Conservation (phyloP, 1,140 invertebrate genomes). For the Theocolax elegans region DNA sequence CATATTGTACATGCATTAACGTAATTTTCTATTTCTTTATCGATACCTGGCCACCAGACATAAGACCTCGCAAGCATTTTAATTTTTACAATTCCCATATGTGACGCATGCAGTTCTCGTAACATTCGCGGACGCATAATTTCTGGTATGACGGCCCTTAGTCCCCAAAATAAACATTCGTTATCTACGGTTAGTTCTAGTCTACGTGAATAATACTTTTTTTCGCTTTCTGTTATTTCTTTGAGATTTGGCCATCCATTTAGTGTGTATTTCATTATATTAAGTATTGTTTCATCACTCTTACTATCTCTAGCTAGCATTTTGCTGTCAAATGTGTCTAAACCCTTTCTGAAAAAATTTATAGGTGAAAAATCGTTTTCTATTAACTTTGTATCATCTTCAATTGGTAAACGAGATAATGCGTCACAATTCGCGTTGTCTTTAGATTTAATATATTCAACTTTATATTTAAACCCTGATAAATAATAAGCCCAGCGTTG, state of each 20-base stretch:
- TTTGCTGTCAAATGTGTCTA: background rate
- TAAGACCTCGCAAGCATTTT: slow-evolving; percentile 45
- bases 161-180: slow-evolving; percentile 45
- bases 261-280: slow-evolving; percentile 21
- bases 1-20: too few relatives aligned
- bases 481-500: slow-evolving; percentile 36
- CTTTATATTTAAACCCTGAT: slow-evolving; percentile 27
- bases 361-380: background rate
- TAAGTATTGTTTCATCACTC: slow-evolving; percentile 29
- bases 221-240: background rate
- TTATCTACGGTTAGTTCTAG: slow-evolving; percentile 30
- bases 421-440: slow-evolving; percentile 26
- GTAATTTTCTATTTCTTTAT: background rate
- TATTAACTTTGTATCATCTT: slow-evolving; percentile 14
- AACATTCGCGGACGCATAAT: slow-evolving; percentile 42
- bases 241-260: slow-evolving; percentile 39
- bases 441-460: slow-evolving; percentile 20
- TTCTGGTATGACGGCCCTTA: slow-evolving; percentile 59
- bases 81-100: slow-evolving; percentile 49
- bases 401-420: slow-evolving; percentile 5
- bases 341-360: background rate
- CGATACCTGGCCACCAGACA: slow-evolving; percentile 45
- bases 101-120: slow-evolving; percentile 45
- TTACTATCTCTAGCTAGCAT: slow-evolving; percentile 28
- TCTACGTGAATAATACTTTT: slow-evolving; percentile 22